Evolutionary conservation across 2,888 invertebrate genomes (phyloP), one percentile per base, ranked within the genome.

Genomic region (Drosophila parthenogenetica): DNA sequence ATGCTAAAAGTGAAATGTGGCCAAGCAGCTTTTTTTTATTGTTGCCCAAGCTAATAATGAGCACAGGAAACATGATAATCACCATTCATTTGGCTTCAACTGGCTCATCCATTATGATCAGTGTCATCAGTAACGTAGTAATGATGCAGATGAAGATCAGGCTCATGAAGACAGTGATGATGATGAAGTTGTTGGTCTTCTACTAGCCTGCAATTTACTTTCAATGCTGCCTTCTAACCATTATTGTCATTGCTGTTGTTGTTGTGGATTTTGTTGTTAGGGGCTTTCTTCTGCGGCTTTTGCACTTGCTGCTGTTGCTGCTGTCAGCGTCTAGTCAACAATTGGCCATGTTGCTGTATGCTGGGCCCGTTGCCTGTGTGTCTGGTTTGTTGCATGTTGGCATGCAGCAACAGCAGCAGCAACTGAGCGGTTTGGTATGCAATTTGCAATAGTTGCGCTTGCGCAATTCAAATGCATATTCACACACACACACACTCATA

Each of bases 1-100:
- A 82, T 87, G 88, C 87, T 87, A 87, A 87, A 87, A 87, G 86
- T 87, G 86, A 87, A 87, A 87, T 87, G 86, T 83, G 73, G 73
- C 77, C 65, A 82, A 87, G 80, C 88, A 70, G 73, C 88, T 86
- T 86, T 81, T 85, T 80, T 64, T 61, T 29, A 29, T 7, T 29
- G 29, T 16, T 53, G 17, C 17, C 17, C 35, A 14, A 17, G 58
- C 37, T 48, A 45, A 57, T 57, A 14, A 57, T 57, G 57, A 57
- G 37, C 45, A 25, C 46, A 43, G 3, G 32, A 14, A 57, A 58
- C 45, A 50, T 42, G 70, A 71, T 71, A 46, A 73, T 59, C 61
- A 55, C 17, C 48, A 55, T 32, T 37, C 17, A 45, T 35, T 22
- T 40, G 51, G 19, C 19, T 53, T 40, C 40, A 48, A 55, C 55